Evolutionary conservation across 2,113 vertebrate genomes (phyloP), one percentile per base, ranked within the genome.

Genomic region (Takifugu bimaculatus): DNA sequence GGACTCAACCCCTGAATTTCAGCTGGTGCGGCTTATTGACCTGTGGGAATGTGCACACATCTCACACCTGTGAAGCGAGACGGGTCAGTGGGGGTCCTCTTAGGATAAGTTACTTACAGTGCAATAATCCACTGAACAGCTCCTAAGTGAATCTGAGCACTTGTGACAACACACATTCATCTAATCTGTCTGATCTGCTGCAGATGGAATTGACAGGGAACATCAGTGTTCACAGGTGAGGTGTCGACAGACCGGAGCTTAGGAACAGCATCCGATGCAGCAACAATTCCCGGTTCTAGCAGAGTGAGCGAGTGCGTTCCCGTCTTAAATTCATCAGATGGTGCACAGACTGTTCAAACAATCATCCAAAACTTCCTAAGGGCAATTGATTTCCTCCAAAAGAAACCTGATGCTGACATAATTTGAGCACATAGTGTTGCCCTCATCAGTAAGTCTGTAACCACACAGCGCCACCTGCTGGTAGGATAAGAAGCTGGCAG

Each of bases 161-260:
- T 71, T 45, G 74, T 79, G 83, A 78, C 85, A 85, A 63, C 59
- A 80, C 42, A 43, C 43, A 81, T 83, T 82, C 70, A 56, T 60
- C 61, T 86, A 85, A 88, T 87, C 85, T 83, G 80, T 83, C 59
- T 87, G 85, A 87, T 85, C 75, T 80, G 35, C 51, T 47, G 28
- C 65, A 48, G 55, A 60, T 15, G 56, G 54, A n/a, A n/a, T 48
- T 48, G 13, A 15, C 60, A 56, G 28, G 26, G 54, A 39, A 7
- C 15, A 0, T 52, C 3, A 28, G 26, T 14, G 10, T 49, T 60
- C 50, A 3, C 9, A 59, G 48, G 52, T 54, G 67, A 74, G 65
- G 66, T 0, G 14, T 26, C 39, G 49, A 42, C 49, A 60, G 26
- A 2, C 35, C 11, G 35, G 2, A 1, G 29, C 7, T 32, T 3